Conservation (phyloP, 1,140 invertebrate genomes). For the Bombus fervidus region DNA sequence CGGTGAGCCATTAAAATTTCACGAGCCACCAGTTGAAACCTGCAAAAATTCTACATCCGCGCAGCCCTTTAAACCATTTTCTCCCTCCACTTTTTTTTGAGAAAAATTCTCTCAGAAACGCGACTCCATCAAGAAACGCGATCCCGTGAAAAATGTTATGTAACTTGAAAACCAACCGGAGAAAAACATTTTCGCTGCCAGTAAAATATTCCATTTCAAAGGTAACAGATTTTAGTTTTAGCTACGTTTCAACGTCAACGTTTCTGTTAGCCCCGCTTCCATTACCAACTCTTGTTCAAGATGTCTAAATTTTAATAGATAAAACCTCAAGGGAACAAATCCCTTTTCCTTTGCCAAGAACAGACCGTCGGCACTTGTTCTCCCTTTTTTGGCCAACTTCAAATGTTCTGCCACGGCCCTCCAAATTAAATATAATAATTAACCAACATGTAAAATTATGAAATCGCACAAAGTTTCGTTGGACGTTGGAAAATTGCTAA, state of each 20-base stretch:
- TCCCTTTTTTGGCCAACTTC: background rate
- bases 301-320: slow-evolving; percentile 6
- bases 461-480: background rate
- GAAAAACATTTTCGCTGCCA: slow-evolving; percentile 4
- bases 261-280: background rate
- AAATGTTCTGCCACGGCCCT: background rate
- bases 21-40: background rate
- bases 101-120: slow-evolving; percentile 6
- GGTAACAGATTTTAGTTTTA: slow-evolving; percentile 16
- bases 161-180: slow-evolving; percentile 13
- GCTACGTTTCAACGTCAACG: slow-evolving; percentile 14
- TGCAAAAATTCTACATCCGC: background rate
- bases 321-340: background rate
- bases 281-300: background rate
- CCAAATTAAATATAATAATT: background rate
- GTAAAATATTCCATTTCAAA: slow-evolving; percentile 27
- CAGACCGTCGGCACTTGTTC: background rate
- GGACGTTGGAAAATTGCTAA: background rate
- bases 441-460: background rate
- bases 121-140: slow-evolving; percentile 18
- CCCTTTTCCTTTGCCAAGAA: background rate
- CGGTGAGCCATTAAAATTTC: background rate
- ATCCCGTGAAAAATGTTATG: background rate
- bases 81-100: background rate
- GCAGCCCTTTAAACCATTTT: background rate